Percentiles rank a stretch among this genome's conserved stretches.
phyloP scores from a whole-genome alignment of 2,888 invertebrate species.

The Himalopsyche tibetana region DNA sequence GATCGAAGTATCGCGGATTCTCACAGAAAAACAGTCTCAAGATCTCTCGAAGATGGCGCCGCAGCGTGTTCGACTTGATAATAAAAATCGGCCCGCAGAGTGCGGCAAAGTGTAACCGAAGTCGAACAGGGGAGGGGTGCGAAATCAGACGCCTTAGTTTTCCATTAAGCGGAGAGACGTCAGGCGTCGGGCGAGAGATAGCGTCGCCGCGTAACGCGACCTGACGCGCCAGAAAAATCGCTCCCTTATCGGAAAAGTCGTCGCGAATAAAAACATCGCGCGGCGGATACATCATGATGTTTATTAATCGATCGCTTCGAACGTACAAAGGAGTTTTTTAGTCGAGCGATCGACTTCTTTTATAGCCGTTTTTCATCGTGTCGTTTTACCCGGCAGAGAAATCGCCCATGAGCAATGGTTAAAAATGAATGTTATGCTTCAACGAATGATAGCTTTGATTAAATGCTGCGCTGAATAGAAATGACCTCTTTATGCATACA shows the following conservation, averaged over 20 bases:
- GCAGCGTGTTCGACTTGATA: slow-evolving; percentile 6
- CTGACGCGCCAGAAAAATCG: slow-evolving; percentile 31
- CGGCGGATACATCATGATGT: slow-evolving; percentile 1
- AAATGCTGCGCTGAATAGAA: not conserved
- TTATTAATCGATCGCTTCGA: slow-evolving; percentile 14
- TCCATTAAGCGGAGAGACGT: slow-evolving; percentile 32
- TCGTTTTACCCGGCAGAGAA: not conserved
- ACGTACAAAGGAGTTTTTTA: slow-evolving; percentile 28
- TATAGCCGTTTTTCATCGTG: not conserved
- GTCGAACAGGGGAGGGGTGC: not conserved
- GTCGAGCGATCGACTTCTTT: not conserved
- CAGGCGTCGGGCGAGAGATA: slow-evolving; percentile 37
- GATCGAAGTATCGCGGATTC: not conserved
- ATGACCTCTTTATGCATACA: no score
- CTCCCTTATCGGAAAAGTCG: slow-evolving; percentile 10
- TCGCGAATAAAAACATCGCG: slow-evolving; percentile 37
- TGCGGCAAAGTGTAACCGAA: slow-evolving; percentile 18
- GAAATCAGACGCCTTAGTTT: slow-evolving; percentile 37
- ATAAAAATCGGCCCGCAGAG: slow-evolving; percentile 2
- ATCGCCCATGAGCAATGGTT: not conserved
- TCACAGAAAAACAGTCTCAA: not conserved
- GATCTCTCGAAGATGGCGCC: slow-evolving; percentile 28
- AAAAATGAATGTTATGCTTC: not conserved
- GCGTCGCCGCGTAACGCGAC: slow-evolving; percentile 11
- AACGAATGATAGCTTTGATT: not conserved